These are phyloP conservation scores for Rhynchophorus ferrugineus DNA, from an alignment of 1,140 invertebrate genomes.

Conservation along the genomic window DNA sequence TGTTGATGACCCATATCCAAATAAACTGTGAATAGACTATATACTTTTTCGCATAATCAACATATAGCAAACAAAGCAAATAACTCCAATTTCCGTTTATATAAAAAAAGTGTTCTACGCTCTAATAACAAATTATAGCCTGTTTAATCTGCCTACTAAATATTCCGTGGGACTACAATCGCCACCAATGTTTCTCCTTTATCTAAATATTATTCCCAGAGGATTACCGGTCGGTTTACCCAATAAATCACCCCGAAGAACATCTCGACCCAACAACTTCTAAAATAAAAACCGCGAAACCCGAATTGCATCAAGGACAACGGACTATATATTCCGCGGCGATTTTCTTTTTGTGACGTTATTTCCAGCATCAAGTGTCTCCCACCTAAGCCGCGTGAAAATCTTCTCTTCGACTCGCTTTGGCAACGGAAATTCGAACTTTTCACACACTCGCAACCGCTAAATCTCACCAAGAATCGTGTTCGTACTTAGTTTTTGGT, in stretches of 20 bases:
- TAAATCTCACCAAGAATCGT: not conserved
- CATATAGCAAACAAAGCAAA: too few relatives aligned
- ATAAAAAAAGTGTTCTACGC: too few relatives aligned
- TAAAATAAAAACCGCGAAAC: constrained; percentile 11
- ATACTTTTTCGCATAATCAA: too few relatives aligned
- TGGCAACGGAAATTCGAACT: constrained; percentile 5
- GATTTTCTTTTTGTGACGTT: constrained; percentile 22
- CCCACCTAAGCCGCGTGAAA: constrained; percentile 11
- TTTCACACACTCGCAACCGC: not conserved
- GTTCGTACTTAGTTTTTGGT: too few relatives aligned
- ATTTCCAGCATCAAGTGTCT: constrained; percentile 20
- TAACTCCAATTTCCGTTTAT: too few relatives aligned
- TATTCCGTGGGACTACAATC: too few relatives aligned
- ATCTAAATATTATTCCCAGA: not conserved
- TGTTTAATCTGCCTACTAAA: too few relatives aligned
- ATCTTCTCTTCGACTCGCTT: constrained; percentile 4
- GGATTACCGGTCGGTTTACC: not conserved
- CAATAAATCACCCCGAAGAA: constrained; percentile 1
- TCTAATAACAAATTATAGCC: too few relatives aligned
- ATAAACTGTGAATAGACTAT: too few relatives aligned
- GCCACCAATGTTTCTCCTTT: too few relatives aligned
- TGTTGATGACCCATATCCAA: too few relatives aligned
- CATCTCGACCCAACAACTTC: constrained; percentile 3
- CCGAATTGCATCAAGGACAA: constrained; percentile 13
- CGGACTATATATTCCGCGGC: constrained; percentile 12